Evolutionary conservation across 2,797 vertebrate species (phyloP).

Genomic region (Enteromius unitaeniatus): DNA sequence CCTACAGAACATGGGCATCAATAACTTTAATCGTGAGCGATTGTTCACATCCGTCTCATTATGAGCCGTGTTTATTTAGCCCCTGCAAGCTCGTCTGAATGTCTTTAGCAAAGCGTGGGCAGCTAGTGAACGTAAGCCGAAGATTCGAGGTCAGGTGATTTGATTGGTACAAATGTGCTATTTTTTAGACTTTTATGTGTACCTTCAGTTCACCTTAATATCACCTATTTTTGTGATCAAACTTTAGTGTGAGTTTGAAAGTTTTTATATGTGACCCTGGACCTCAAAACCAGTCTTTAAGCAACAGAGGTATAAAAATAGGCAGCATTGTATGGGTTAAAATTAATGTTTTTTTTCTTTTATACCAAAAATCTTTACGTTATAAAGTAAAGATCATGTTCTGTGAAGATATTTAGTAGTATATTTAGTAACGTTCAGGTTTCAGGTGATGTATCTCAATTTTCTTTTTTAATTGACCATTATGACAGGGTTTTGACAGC

Average conservation of each 20-base stretch:
- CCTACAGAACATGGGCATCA: slow-evolving; percentile 68
- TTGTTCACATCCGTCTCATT: slow-evolving; percentile 74
- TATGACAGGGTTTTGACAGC: neutral
- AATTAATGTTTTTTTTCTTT: no score
- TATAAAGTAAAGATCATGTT: no score
- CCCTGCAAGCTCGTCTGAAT: slow-evolving; percentile 62
- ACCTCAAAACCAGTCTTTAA: neutral
- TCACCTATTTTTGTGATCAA: neutral
- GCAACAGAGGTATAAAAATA: neutral
- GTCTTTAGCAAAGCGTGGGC: slow-evolving; percentile 23
- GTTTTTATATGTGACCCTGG: neutral
- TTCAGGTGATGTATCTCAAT: no score
- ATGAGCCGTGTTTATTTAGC: slow-evolving; percentile 78
- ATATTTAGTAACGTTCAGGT: no score
- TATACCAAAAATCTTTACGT: no score
- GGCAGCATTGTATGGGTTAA: neutral
- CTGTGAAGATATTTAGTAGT: no score
- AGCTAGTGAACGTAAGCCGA: slow-evolving; percentile 11
- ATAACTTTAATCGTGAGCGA: slow-evolving; percentile 78
- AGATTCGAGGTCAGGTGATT: neutral
- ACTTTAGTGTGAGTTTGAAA: neutral
- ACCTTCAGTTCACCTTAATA: neutral
- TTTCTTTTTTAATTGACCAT: no score
- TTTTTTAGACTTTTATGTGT: neutral
- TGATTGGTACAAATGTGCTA: neutral